Evolutionary conservation across 2,888 invertebrate genomes (phyloP).

Genomic region (Galerucella pusilla): DNA sequence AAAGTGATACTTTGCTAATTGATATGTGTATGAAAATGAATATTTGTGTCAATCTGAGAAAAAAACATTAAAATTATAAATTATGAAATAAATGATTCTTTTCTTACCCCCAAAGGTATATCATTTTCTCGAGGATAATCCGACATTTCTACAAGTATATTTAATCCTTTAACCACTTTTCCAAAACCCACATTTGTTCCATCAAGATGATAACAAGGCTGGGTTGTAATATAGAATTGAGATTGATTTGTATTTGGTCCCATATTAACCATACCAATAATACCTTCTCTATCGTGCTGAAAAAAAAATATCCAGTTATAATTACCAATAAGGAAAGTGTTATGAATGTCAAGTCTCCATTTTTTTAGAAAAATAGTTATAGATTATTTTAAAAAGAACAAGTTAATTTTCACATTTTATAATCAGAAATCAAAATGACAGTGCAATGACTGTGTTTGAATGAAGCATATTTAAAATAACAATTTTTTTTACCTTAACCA

Average conservation of each 20-base stretch:
- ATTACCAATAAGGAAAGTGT: too few species aligned
- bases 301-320: conserved; percentile 45
- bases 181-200: conserved; percentile 87
- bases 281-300: conserved; percentile 72
- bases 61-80: too few species aligned
- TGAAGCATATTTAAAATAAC: conserved; percentile 9
- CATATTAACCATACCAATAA: conserved; percentile 84
- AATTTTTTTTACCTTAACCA: conserved; percentile 39
- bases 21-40: too few species aligned
- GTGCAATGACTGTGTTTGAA: too few species aligned
- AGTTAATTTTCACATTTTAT: conserved; percentile 11
- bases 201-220: conserved; percentile 81
- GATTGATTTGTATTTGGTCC: conserved; percentile 91
- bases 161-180: conserved; percentile 79
- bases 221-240: conserved; percentile 92
- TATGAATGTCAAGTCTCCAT: not conserved
- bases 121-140: conserved; percentile 70
- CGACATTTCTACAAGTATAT: conserved; percentile 78
- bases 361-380: conserved; percentile 23
- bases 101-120: conserved; percentile 70
- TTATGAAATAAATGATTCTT: conserved; percentile 12
- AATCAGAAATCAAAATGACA: not conserved
- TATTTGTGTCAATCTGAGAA: too few species aligned
- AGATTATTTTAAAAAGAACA: not conserved
- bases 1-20: too few species aligned